phyloP scores from a whole-genome alignment of 2,797 vertebrate species.

The Clarias laeviceps region DNA sequence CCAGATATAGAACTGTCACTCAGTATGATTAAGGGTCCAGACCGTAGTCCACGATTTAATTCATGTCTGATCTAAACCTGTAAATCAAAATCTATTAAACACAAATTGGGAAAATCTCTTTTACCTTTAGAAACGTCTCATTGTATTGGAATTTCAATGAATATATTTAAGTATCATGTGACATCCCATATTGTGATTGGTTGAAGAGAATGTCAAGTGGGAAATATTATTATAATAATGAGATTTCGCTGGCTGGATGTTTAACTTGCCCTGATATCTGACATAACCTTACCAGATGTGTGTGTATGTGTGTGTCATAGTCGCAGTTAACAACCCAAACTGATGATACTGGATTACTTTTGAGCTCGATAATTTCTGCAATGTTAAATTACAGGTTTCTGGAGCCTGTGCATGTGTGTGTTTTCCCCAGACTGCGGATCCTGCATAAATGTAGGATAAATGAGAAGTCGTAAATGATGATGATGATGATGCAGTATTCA shows the following conservation, averaged over 20 bases:
- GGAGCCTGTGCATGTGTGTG: background rate
- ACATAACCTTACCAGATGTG: background rate
- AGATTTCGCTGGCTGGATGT: background rate
- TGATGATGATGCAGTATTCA: constrained; percentile 32
- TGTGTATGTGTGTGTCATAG: background rate
- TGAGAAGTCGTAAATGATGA: background rate
- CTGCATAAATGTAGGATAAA: constrained; percentile 28
- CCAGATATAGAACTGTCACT: too few relatives aligned
- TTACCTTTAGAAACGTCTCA: background rate
- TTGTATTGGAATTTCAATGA: background rate
- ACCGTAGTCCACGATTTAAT: too few relatives aligned
- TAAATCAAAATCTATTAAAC: background rate
- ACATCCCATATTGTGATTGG: background rate
- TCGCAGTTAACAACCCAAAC: background rate
- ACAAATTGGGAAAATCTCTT: background rate
- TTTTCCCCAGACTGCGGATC: background rate
- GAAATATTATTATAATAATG: background rate
- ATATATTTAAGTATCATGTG: background rate
- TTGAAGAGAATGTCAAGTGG: background rate
- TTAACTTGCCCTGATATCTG: background rate
- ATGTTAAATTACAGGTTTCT: constrained; percentile 18
- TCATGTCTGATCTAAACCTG: background rate
- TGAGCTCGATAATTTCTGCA: background rate
- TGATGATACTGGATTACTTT: background rate
- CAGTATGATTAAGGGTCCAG: too few relatives aligned